Evolutionary conservation across 1,140 invertebrate species (phyloP).

Genomic region (Hestina assimilis): DNA sequence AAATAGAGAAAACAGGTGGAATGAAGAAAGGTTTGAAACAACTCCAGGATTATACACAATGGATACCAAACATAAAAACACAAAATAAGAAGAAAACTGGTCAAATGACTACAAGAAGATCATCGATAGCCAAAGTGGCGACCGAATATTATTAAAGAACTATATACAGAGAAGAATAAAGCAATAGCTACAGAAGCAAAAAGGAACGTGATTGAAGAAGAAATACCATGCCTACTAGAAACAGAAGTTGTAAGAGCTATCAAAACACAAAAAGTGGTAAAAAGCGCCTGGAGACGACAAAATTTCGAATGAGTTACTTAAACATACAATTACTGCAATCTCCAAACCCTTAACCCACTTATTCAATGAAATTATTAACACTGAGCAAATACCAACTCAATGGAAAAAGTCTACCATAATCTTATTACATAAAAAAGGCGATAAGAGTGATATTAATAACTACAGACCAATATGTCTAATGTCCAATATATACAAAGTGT

Average conservation of each 20-base stretch:
- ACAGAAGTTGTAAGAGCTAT: slow-evolving; percentile 12
- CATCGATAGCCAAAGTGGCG: not conserved
- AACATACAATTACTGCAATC: not conserved
- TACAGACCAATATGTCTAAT: too few relatives aligned
- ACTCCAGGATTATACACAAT: slow-evolving; percentile 8
- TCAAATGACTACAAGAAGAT: not conserved
- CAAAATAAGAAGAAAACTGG: slow-evolving; percentile 1
- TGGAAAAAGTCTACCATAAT: slow-evolving; percentile 8
- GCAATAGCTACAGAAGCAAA: too few relatives aligned
- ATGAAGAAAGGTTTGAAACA: slow-evolving; percentile 17
- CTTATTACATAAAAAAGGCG: too few relatives aligned
- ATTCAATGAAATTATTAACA: slow-evolving; percentile 3
- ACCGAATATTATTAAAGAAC: not conserved
- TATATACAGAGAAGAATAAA: too few relatives aligned
- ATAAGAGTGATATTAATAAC: not conserved
- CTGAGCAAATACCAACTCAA: not conserved
- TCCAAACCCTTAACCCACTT: not conserved
- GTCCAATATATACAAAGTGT: too few relatives aligned
- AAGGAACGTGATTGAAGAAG: too few relatives aligned
- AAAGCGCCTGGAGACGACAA: slow-evolving; percentile 6
- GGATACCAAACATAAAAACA: slow-evolving; percentile 22
- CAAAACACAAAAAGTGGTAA: not conserved
- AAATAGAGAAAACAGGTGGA: slow-evolving; percentile 24
- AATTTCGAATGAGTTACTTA: slow-evolving; percentile 4
- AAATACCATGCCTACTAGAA: not conserved